Base-by-base conservation (phyloP, 2,888 invertebrate species). In the Esperia sulphurella region DNA sequence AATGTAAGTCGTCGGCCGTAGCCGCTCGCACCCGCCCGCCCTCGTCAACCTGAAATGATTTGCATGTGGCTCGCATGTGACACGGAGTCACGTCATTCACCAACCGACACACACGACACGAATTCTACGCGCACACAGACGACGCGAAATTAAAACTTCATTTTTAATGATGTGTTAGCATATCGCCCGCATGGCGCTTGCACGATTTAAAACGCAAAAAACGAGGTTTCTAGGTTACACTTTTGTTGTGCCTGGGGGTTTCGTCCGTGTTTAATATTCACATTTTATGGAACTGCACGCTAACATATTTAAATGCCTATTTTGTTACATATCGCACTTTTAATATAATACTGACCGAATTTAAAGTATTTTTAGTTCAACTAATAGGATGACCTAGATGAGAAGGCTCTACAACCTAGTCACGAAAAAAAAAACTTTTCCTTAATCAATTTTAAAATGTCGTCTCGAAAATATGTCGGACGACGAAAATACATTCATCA, bases 141-240 rank as follows among this genome's bases (percentile, higher is more conserved):
- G 44, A 59, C 66, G 71, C 66, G 72, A 79, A 83, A 82, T 83
- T 79, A 79, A 79, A 83, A 74, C 74, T 83, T 75, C 79, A 85
- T 84, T 78, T 84, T 83, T 83, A 83, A 83, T 83, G 79, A 81
- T 68, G 71, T 79, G 78, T 75, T 76, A 72, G 72, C 72, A 76
- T 76, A 76, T 66, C 67, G 64, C 61, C 54, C 59, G 51, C 58
- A 58, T 45, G 54, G 50, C 52, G 55, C 49, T 48, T 47, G 57
- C 53, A 60, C 60, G 56, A 63, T 60, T 65, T 63, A 59, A 33
- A 64, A 55, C 54, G 50, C 58, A 53, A 58, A 59, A 61, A 63
- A 63, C 54, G 48, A 61, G 58, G 57, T 58, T 61, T 59, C 52
- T 56, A 49, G 50, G 58, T 53, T 57, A 52, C 51, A 50, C 54